Evolutionary conservation across 2,888 invertebrate genomes (phyloP).

Genomic region (Polia nebulosa): DNA sequence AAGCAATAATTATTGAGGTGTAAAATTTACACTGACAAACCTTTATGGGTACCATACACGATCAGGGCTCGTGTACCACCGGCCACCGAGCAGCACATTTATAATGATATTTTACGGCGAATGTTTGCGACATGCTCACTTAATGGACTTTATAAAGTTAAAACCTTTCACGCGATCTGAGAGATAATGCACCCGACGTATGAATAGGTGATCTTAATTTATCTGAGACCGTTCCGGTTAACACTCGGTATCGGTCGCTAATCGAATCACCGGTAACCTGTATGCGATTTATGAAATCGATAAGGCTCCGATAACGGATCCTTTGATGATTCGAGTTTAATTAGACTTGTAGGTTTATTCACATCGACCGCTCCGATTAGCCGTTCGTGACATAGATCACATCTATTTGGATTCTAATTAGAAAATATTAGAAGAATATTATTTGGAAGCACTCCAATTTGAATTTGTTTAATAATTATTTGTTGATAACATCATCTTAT

Average conservation of each 20-base stretch:
- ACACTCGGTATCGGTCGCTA: slow-evolving; percentile 83
- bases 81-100: slow-evolving; percentile 70
- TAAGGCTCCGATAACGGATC: slow-evolving; percentile 78
- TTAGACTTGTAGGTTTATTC: slow-evolving; percentile 72
- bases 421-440: slow-evolving; percentile 49
- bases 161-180: slow-evolving; percentile 83
- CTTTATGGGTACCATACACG: slow-evolving; percentile 75
- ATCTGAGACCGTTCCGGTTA: slow-evolving; percentile 86
- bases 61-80: slow-evolving; percentile 51
- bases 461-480: not conserved
- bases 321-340: slow-evolving; percentile 77
- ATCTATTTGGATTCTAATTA: slow-evolving; percentile 67
- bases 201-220: slow-evolving; percentile 90
- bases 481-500: slow-evolving; percentile 11
- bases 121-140: slow-evolving; percentile 82
- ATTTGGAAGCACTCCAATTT: slow-evolving; percentile 29
- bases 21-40: slow-evolving; percentile 85
- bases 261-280: slow-evolving; percentile 84
- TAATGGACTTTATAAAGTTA: slow-evolving; percentile 85
- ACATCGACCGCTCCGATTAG: slow-evolving; percentile 62
- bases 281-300: slow-evolving; percentile 84
- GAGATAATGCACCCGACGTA: slow-evolving; percentile 85
- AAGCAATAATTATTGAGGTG: slow-evolving; percentile 83
- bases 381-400: slow-evolving; percentile 64
- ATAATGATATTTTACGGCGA: slow-evolving; percentile 79